phyloP scores from a whole-genome alignment of 2,113 vertebrate genomes.

The Equus przewalskii region DNA sequence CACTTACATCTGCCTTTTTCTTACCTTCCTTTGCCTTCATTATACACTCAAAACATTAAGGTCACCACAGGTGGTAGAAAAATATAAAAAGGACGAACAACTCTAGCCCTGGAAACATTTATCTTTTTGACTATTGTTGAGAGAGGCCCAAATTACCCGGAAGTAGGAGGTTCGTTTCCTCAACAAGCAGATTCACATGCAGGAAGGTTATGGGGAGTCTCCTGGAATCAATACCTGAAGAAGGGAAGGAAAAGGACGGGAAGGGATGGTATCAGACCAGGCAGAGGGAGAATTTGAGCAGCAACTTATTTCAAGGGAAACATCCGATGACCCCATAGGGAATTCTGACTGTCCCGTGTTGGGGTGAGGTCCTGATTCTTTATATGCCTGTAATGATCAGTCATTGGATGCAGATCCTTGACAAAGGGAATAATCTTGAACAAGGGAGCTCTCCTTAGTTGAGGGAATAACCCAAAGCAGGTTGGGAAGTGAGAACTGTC shows the following conservation, averaged over 20 bases:
- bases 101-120: background rate
- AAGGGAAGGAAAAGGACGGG: background rate
- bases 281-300: background rate
- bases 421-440: background rate
- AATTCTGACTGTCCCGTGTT: background rate
- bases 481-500: background rate
- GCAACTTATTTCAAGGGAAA: background rate
- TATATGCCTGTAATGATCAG: background rate
- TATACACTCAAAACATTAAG: background rate
- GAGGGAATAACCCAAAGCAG: background rate
- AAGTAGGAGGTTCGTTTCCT: background rate
- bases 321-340: background rate
- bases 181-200: background rate
- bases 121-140: background rate
- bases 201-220: background rate
- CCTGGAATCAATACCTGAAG: background rate
- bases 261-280: background rate
- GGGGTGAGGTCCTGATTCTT: background rate
- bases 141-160: background rate
- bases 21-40: background rate
- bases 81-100: background rate
- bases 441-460: background rate
- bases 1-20: background rate
- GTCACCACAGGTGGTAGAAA: background rate
- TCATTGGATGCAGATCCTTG: background rate